Conservation (phyloP, 2,113 vertebrate species). For the Hepsetus odoe region DNA sequence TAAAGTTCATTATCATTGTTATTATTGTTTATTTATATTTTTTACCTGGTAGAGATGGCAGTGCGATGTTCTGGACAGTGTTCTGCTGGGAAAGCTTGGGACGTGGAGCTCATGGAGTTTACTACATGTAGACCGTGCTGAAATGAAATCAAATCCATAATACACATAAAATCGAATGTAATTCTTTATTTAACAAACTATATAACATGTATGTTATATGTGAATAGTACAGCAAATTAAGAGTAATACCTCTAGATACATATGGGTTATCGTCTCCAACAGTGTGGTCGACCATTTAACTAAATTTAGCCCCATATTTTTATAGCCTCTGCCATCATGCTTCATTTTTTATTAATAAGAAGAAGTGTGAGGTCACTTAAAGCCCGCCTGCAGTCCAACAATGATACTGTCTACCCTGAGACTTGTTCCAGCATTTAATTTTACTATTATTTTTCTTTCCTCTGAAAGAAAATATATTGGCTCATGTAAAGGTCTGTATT, state of each 20-base stretch:
- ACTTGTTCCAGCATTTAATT: background rate
- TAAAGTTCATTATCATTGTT: no score
- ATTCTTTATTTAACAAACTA: background rate
- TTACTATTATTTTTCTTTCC: slow-evolving; percentile 25
- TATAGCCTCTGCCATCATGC: background rate
- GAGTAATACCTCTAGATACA: background rate
- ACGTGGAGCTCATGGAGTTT: no score
- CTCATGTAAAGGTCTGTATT: slow-evolving; percentile 36
- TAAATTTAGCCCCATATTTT: slow-evolving; percentile 10
- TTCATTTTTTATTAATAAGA: slow-evolving; percentile 16
- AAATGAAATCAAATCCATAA: no score
- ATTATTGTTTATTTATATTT: no score
- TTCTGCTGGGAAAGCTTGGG: no score
- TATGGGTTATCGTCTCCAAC: background rate
- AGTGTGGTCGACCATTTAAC: background rate
- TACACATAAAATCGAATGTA: background rate
- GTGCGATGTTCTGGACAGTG: no score
- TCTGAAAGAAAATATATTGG: slow-evolving; percentile 29
- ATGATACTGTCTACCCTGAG: background rate
- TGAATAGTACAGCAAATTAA: background rate
- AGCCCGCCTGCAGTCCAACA: background rate
- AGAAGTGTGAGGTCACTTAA: background rate
- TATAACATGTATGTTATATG: background rate
- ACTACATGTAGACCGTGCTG: no score
- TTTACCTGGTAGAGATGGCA: no score